phyloP scores from a whole-genome alignment of 2,113 vertebrate genomes.

The Mugil cephalus region DNA sequence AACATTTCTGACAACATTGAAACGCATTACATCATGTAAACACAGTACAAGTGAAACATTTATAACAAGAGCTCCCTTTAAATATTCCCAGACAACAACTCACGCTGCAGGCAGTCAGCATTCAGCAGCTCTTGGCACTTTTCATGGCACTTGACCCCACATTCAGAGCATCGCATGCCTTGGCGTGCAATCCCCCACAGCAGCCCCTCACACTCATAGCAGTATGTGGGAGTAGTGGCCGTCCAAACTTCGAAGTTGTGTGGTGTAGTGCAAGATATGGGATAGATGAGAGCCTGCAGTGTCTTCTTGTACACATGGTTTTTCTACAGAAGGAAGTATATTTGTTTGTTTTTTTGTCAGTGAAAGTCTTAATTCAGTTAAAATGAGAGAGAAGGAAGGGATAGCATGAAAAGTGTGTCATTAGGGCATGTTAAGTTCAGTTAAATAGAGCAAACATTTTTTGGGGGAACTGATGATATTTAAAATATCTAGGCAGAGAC shows the following conservation, averaged over 20 bases:
- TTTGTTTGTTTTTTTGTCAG: too few relatives aligned
- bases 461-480: neutral
- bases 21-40: neutral
- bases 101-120: constrained; percentile 96
- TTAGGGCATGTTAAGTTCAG: too few relatives aligned
- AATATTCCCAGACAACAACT: constrained; percentile 71
- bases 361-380: too few relatives aligned
- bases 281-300: constrained; percentile 98
- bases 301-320: constrained; percentile 98
- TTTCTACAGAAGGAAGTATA: constrained; percentile 84
- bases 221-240: constrained; percentile 97
- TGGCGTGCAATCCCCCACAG: constrained; percentile 98
- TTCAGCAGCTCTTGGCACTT: constrained; percentile 99
- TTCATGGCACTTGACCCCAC: constrained; percentile 98
- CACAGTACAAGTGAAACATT: neutral
- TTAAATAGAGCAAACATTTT: too few relatives aligned
- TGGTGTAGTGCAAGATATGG: constrained; percentile 97
- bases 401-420: too few relatives aligned
- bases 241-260: constrained; percentile 99
- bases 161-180: constrained; percentile 97
- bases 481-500: neutral
- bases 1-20: neutral
- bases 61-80: neutral
- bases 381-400: too few relatives aligned
- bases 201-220: constrained; percentile 97